Evolutionary conservation across 2,113 vertebrate genomes (phyloP).

Genomic region (Leptobrachium ailaonicum): DNA sequence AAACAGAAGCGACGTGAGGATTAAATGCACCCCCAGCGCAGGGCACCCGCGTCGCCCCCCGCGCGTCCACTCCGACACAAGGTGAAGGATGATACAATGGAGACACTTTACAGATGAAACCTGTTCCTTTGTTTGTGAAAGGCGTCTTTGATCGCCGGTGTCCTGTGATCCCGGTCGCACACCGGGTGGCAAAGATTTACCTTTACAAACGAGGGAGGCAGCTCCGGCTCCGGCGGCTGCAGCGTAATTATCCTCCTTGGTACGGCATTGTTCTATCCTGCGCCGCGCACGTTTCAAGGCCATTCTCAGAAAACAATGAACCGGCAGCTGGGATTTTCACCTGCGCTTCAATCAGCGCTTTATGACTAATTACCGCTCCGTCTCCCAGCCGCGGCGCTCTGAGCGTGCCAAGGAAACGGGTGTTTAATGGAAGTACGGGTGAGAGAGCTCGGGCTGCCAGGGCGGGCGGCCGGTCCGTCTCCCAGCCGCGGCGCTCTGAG

Average conservation of each 20-base stretch:
- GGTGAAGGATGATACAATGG: no score
- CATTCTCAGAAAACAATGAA: neutral
- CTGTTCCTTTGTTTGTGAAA: no score
- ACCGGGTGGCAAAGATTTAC: slow-evolving; percentile 9
- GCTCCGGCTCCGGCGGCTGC: neutral
- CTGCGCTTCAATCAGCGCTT: slow-evolving; percentile 24
- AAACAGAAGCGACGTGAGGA: no score
- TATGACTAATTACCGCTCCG: slow-evolving; percentile 28
- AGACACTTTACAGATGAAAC: no score
- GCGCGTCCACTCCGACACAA: no score
- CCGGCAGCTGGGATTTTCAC: neutral
- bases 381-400: neutral
- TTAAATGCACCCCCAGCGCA: no score
- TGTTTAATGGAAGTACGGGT: neutral
- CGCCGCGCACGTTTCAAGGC: slow-evolving; percentile 19
- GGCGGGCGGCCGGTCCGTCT: no score
- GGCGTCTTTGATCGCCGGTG: neutral
- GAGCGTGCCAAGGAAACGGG: slow-evolving; percentile 12
- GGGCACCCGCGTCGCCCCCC: no score
- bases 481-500: no score
- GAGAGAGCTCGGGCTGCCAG: no score
- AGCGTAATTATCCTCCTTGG: slow-evolving; percentile 17
- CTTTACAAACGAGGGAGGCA: neutral
- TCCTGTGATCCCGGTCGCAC: neutral
- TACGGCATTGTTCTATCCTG: slow-evolving; percentile 18